Conservation (phyloP, 2,797 vertebrate species). For the Hippopotamyrus pictus region DNA sequence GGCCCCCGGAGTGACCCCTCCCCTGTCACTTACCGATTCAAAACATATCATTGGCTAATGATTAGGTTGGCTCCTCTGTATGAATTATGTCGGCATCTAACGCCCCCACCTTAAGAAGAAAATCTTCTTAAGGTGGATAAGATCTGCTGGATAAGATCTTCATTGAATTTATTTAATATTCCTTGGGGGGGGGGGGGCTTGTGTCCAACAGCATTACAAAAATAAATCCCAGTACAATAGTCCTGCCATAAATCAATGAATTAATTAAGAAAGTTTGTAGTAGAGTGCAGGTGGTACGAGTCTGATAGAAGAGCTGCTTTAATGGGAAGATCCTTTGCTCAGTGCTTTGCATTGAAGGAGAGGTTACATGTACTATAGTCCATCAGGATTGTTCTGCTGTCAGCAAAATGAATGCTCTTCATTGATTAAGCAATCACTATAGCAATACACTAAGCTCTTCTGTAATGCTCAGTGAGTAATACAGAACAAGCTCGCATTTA, state of each 20-base stretch:
- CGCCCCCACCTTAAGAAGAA: not conserved
- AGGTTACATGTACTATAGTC: not conserved
- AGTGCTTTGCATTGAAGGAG: not conserved
- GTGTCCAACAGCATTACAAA: not conserved
- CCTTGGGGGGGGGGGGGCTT: not conserved
- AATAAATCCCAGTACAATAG: not conserved
- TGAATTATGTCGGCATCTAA: not conserved
- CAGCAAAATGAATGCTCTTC: not conserved
- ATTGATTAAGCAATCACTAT: constrained; percentile 1
- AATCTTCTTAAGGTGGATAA: not conserved
- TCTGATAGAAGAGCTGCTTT: not conserved
- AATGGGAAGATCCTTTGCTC: not conserved
- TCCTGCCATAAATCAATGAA: not conserved
- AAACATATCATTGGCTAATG: not conserved
- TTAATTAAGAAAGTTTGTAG: not conserved
- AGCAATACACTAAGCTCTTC: not conserved
- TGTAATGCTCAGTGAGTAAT: not conserved
- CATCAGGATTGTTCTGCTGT: not conserved
- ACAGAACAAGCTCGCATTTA: not conserved
- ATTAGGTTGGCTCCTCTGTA: not conserved
- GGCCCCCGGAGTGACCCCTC: not conserved
- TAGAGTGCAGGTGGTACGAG: not conserved
- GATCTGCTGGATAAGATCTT: not conserved
- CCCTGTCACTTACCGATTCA: not conserved
- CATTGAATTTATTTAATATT: not conserved